Conservation (phyloP, 2,888 invertebrate genomes). For the Sarcophaga caerulescens region DNA sequence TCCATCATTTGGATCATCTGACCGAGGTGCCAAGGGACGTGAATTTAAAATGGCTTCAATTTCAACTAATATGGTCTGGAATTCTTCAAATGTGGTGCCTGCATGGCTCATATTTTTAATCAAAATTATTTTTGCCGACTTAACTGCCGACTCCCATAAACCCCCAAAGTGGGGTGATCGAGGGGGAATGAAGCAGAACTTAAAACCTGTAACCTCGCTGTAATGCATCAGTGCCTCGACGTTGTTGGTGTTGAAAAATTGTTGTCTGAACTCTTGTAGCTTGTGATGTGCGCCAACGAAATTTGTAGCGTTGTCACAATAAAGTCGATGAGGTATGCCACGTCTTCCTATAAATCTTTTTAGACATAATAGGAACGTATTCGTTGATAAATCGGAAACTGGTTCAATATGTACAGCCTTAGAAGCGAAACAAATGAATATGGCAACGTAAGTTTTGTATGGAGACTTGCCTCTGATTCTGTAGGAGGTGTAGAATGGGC, state of each 20-base stretch:
- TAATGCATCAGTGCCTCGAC: neutral
- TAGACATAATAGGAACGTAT: neutral
- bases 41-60: no score
- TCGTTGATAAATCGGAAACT: neutral
- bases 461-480: neutral
- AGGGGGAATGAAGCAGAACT: slow-evolving; percentile 36
- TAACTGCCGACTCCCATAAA: slow-evolving; percentile 56
- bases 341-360: neutral
- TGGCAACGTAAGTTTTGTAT: no score
- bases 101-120: no score
- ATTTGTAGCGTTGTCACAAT: slow-evolving; percentile 25
- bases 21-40: no score
- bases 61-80: no score
- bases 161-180: slow-evolving; percentile 67
- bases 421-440: neutral
- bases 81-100: no score
- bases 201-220: slow-evolving; percentile 36
- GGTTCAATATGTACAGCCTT: neutral
- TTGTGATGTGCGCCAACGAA: slow-evolving; percentile 4
- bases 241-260: neutral
- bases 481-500: slow-evolving; percentile 14
- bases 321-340: neutral
- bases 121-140: no score
- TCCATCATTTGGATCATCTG: no score
- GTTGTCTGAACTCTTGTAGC: slow-evolving; percentile 5